Evolutionary conservation across 2,888 invertebrate genomes (phyloP).

Genomic region (Pyrochroa serraticornis): DNA sequence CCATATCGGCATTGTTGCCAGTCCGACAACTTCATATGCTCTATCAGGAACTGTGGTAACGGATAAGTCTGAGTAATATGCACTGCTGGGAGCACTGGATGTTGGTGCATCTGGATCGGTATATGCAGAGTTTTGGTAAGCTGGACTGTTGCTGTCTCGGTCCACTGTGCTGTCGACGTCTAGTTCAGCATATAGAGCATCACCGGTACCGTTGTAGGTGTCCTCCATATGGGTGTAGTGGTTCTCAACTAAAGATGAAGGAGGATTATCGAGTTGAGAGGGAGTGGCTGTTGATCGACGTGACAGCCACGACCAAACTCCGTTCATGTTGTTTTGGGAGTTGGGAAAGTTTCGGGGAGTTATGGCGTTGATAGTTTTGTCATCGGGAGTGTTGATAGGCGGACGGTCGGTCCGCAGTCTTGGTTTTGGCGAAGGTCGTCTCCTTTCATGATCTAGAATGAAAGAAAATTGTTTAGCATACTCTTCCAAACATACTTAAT

Average conservation of each 20-base stretch:
- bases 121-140: constrained; percentile 75
- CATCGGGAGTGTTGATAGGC: constrained; percentile 50
- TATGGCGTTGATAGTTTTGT: constrained; percentile 50
- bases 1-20: constrained; percentile 61
- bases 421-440: not conserved
- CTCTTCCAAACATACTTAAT: too few species aligned
- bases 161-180: constrained; percentile 62
- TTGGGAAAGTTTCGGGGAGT: constrained; percentile 41
- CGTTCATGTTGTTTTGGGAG: constrained; percentile 40
- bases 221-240: constrained; percentile 77
- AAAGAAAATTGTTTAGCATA: constrained; percentile 3
- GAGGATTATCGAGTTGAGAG: constrained; percentile 60
- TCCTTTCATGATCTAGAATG: constrained; percentile 35
- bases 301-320: constrained; percentile 56
- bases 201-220: constrained; percentile 64
- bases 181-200: constrained; percentile 73
- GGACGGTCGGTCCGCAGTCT: constrained; percentile 37
- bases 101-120: constrained; percentile 64
- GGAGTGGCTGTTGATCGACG: constrained; percentile 46
- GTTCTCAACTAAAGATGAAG: constrained; percentile 67
- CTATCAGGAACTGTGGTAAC: constrained; percentile 62
- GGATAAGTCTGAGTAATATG: constrained; percentile 75
- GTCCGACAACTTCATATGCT: constrained; percentile 67
- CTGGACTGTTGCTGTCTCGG: constrained; percentile 60
- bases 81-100: constrained; percentile 74